A percentile compares a stretch with the other conserved stretches of the same genome.
phyloP scores from a whole-genome alignment of 2,797 vertebrate species.

The Hybognathus amarus region DNA sequence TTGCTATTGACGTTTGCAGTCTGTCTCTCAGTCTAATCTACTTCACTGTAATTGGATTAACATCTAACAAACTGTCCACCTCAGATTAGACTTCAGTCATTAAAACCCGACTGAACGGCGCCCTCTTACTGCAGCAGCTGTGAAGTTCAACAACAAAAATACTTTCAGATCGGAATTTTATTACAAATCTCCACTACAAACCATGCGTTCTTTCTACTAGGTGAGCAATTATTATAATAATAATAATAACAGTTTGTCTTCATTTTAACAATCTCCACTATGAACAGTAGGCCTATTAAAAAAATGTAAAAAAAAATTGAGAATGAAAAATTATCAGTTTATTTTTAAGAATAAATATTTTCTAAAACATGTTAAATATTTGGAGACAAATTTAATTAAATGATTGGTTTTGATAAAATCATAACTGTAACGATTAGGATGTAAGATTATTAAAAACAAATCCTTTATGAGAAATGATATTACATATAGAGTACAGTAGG shows the following conservation, averaged over 20 bases:
- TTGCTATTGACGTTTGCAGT: constrained; percentile 12
- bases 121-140: background rate
- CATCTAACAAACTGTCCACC: constrained; percentile 8
- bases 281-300: background rate
- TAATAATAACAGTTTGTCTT: too few species aligned
- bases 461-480: background rate
- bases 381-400: background rate
- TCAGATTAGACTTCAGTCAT: background rate
- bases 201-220: too few species aligned
- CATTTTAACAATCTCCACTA: too few species aligned
- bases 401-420: background rate
- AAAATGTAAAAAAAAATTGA: background rate
- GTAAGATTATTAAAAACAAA: background rate
- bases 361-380: background rate
- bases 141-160: constrained; percentile 11
- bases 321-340: background rate
- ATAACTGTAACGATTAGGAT: background rate
- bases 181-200: background rate
- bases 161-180: background rate
- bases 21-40: constrained; percentile 10
- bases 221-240: too few species aligned
- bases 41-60: constrained; percentile 37
- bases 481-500: background rate
- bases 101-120: constrained; percentile 13
- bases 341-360: background rate